Evolutionary conservation across 1,140 invertebrate genomes (phyloP), one percentile per base, ranked within the genome.

Genomic region (Lamellibrachia luymesi): DNA sequence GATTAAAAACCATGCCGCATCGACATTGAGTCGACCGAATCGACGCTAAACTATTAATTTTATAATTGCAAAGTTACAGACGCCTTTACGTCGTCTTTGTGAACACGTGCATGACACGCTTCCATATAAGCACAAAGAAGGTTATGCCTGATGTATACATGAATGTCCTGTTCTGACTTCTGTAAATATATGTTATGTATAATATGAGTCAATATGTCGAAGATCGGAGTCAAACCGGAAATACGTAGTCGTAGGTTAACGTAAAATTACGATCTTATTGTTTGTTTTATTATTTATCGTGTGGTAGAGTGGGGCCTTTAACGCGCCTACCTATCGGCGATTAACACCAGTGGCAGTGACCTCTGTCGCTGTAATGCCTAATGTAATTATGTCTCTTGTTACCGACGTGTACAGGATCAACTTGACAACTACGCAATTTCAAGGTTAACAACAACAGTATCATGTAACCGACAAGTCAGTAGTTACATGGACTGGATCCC

Each of bases 371-470:
- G 64, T 22, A 38, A 38, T 38, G 38, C 38, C 38, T 38, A 38
- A 38, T 38, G 38, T 38, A 38, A 38, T 38, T 0, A 56, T 56
- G 17, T 8, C 52, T 56, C 52, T 56, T 6, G 64, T 80, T 80
- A 80, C 64, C 13, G 17, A 2, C 13, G 13, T 4, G 49, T 17
- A 38, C 38, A 38, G 38, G 25, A n/a, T 92, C 38, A 51, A 25
- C 10, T 17, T 51, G 64, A n/a, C 22, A 89, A 22, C 25, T 49
- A 91, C 27, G n/a, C 64, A 51, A 51, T 92, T 94, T 90, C 92
- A 10, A 91, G 51, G 51, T 27, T 50, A 91, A 17, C 90, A 38
- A 91, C 50, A 49, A 50, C 49, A 50, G 4, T 25, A 91, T 91
- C 51, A 17, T 91, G 91, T 50, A 91, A 91, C 51, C 4, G 49